Conservation (phyloP, 2,113 vertebrate species). For the Microtus ochrogaster region DNA sequence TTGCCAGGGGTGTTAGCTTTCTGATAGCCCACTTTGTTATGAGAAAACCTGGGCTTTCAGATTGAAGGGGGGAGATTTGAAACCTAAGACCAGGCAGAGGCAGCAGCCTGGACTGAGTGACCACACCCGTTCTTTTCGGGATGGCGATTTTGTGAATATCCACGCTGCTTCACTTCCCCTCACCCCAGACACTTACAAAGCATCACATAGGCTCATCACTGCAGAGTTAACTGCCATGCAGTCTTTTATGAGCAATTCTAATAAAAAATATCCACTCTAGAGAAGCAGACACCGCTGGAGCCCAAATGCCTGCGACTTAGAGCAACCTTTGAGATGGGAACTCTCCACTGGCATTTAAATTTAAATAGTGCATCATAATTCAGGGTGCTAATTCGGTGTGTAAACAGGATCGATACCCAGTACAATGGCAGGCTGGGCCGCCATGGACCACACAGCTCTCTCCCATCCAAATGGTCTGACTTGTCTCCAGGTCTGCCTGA, state of each 20-base stretch:
- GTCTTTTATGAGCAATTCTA: conserved; percentile 63
- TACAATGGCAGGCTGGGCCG: conserved; percentile 51
- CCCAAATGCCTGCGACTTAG: conserved; percentile 52
- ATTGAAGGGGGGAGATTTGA: background rate
- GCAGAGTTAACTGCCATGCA: conserved; percentile 32
- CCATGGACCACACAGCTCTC: conserved; percentile 1
- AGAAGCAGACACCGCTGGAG: conserved; percentile 18
- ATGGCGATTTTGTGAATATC: conserved; percentile 31
- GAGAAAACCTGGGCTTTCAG: background rate
- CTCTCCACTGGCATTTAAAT: conserved; percentile 66
- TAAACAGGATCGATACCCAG: conserved; percentile 58
- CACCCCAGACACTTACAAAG: conserved; percentile 49
- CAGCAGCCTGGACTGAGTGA: background rate
- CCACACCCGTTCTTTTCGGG: background rate
- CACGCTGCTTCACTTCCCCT: conserved; percentile 15
- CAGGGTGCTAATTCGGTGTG: conserved; percentile 58
- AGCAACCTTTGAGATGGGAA: conserved; percentile 21
- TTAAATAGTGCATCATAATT: conserved; percentile 57
- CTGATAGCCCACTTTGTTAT: background rate
- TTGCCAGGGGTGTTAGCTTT: background rate
- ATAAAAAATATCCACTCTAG: conserved; percentile 65
- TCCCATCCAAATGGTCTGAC: background rate
- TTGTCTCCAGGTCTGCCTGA: conserved; percentile 49
- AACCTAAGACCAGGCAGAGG: background rate
- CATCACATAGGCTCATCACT: background rate